Evolutionary conservation across 37 sponge, comb jelly and placozoan genomes (phyloP).

Genomic region (Oscarella lobularis): DNA sequence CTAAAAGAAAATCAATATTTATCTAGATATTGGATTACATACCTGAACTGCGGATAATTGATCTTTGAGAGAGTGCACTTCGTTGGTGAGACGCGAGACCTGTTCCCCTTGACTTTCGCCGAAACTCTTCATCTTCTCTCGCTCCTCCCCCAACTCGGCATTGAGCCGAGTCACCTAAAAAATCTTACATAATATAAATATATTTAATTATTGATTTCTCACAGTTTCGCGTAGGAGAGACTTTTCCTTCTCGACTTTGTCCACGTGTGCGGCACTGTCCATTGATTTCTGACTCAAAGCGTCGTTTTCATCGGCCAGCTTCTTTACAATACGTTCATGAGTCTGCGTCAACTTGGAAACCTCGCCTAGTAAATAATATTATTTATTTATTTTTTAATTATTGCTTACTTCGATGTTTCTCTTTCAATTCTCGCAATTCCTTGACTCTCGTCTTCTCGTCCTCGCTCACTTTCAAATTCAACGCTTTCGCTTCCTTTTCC

Average conservation of each 20-base stretch:
- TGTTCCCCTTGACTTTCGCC: not conserved
- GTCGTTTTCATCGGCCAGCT: too few relatives aligned
- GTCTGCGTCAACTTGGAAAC: too few relatives aligned
- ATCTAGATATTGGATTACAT: too few relatives aligned
- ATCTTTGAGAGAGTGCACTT: not conserved
- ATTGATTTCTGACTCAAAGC: too few relatives aligned
- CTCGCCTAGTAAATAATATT: too few relatives aligned
- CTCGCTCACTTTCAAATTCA: not conserved
- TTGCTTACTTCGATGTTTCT: conserved; percentile 30
- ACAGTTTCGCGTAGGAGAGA: too few relatives aligned
- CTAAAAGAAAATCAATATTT: not conserved
- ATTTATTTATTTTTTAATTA: too few relatives aligned
- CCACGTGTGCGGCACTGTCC: too few relatives aligned
- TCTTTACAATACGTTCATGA: too few relatives aligned
- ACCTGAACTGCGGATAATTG: not conserved
- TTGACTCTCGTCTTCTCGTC: not conserved
- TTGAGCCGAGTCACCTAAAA: not conserved
- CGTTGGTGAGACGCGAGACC: not conserved
- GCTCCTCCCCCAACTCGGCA: not conserved
- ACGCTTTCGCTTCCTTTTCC: not conserved
- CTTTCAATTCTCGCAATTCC: not conserved
- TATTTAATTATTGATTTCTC: too few relatives aligned
- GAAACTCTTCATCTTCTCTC: not conserved
- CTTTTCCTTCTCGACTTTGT: too few relatives aligned
- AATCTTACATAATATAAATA: too few relatives aligned